These are phyloP conservation scores for Clanis bilineata DNA, from an alignment of 2,888 invertebrate species.

Conservation along the genomic window DNA sequence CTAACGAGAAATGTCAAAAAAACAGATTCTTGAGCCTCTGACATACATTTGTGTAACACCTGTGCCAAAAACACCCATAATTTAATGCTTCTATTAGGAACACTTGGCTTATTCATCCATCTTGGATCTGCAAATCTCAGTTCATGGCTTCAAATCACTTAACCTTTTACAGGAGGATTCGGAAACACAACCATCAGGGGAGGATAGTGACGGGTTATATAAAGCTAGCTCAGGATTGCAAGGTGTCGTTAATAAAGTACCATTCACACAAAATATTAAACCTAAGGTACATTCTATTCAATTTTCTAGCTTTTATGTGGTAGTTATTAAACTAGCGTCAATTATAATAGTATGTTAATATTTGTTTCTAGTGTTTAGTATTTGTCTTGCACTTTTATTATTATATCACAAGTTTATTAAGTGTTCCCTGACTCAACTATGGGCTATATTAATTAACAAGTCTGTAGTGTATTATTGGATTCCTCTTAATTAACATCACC, in stretches of 20 bases:
- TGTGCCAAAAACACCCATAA: no score
- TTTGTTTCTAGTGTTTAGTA: neutral
- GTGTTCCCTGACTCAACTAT: no score
- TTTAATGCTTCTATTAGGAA: no score
- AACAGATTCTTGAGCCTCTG: no score
- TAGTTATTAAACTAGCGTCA: neutral
- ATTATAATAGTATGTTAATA: neutral
- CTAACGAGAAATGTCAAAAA: no score
- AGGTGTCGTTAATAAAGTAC: constrained; percentile 43
- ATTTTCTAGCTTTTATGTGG: neutral
- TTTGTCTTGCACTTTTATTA: neutral
- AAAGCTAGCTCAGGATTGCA: constrained; percentile 51
- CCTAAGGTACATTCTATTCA: constrained; percentile 39
- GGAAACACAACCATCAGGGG: constrained; percentile 68
- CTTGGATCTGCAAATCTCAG: neutral
- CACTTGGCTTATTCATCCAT: neutral
- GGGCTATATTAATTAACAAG: no score
- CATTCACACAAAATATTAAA: constrained; percentile 42
- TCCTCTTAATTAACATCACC: neutral
- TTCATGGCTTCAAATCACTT: constrained; percentile 7
- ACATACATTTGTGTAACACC: no score
- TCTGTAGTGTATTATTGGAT: neutral
- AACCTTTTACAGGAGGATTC: constrained; percentile 60
- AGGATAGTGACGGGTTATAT: constrained; percentile 66
- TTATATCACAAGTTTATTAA: neutral